These are phyloP conservation scores for Orthonyx spaldingii DNA, from an alignment of 2,113 vertebrate species.

Conservation along the genomic window DNA sequence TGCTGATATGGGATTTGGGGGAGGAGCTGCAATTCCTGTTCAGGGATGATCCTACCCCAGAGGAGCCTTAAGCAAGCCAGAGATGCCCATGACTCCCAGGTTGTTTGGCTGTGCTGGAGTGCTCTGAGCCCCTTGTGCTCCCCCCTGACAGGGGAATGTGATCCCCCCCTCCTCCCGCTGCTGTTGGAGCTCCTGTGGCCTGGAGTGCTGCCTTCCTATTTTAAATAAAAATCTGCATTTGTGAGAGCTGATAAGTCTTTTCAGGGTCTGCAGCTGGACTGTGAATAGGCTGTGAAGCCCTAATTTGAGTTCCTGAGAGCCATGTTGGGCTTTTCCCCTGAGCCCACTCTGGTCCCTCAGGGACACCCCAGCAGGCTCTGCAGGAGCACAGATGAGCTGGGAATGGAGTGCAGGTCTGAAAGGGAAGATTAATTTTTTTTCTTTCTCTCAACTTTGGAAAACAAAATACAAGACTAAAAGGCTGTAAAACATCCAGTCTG, in stretches of 20 bases:
- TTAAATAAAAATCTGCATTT: background rate
- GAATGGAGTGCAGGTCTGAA: background rate
- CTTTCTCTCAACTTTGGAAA: background rate
- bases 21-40: background rate
- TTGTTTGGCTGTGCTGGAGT: fast-evolving
- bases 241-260: background rate
- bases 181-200: background rate
- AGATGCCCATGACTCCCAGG: background rate
- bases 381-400: background rate
- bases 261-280: background rate
- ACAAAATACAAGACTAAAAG: constrained; percentile 23
- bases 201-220: background rate
- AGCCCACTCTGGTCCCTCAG: background rate
- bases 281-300: background rate
- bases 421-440: background rate
- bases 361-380: background rate
- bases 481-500: background rate
- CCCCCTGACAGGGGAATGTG: background rate
- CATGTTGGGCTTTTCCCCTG: background rate
- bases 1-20: background rate
- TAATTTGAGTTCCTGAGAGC: background rate
- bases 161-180: background rate
- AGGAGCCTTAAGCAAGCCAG: background rate
- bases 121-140: background rate
- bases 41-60: background rate